A percentile compares a stretch with the other conserved stretches of the same genome.
These are phyloP conservation scores for Syrmaticus mikado DNA, from an alignment of 2,113 vertebrate genomes.

Conservation along the genomic window DNA sequence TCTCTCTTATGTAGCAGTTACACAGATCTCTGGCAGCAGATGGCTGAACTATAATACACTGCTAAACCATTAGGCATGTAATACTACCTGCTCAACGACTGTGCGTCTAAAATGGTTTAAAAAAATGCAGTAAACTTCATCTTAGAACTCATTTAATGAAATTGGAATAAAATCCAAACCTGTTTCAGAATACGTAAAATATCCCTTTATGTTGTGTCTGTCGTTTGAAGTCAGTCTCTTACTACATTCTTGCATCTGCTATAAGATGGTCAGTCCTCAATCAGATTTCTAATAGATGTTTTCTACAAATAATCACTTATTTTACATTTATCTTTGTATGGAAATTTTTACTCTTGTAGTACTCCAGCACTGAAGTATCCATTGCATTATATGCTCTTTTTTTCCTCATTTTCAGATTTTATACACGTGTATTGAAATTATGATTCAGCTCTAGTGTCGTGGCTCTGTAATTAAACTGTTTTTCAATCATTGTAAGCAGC, in stretches of 20 bases:
- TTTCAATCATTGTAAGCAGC: constrained; percentile 50
- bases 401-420: constrained; percentile 49
- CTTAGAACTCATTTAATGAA: constrained; percentile 38
- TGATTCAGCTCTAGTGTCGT: constrained; percentile 56
- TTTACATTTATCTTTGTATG: constrained; percentile 43
- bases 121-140: constrained; percentile 42
- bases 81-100: constrained; percentile 46
- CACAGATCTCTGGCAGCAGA: constrained; percentile 55
- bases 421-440: constrained; percentile 44
- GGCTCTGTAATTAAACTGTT: constrained; percentile 62
- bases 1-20: constrained; percentile 38
- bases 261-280: constrained; percentile 49
- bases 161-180: constrained; percentile 19
- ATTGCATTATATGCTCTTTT: constrained; percentile 46
- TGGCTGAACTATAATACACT: constrained; percentile 64
- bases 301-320: constrained; percentile 1
- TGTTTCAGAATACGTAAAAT: constrained; percentile 8
- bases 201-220: constrained; percentile 2
- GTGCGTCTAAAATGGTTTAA: constrained; percentile 54
- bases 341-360: constrained; percentile 51
- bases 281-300: constrained; percentile 46
- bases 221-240: neutral
- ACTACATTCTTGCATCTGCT: constrained; percentile 43
- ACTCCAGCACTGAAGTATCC: constrained; percentile 42
- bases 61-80: constrained; percentile 63